A percentile compares a stretch with the other conserved stretches of the same genome.
phyloP scores from a whole-genome alignment of 2,113 vertebrate genomes.

The Balaeniceps rex region DNA sequence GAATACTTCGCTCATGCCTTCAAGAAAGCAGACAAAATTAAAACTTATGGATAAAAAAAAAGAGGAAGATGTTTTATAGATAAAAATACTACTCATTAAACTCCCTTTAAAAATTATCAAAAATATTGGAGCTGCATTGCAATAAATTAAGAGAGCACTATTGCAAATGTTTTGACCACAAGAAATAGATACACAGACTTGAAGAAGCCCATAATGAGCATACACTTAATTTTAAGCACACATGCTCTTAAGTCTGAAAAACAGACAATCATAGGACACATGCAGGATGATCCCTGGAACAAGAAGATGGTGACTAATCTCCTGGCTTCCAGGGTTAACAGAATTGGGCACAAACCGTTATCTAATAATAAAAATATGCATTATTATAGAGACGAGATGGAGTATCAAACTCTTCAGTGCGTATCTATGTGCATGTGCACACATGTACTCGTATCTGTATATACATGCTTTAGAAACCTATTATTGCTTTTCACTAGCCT shows the following conservation, averaged over 20 bases:
- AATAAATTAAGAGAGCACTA: neutral
- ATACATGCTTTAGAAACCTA: conserved; percentile 7
- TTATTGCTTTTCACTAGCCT: conserved; percentile 29
- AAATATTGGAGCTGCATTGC: neutral
- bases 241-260: neutral
- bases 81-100: neutral
- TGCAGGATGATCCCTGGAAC: accelerated
- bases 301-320: neutral
- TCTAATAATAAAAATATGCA: neutral
- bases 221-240: neutral
- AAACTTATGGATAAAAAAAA: neutral
- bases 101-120: neutral
- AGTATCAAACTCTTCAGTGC: neutral
- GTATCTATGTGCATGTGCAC: neutral
- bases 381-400: neutral
- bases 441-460: neutral
- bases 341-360: neutral
- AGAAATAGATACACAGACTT: accelerated
- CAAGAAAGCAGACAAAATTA: neutral
- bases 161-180: neutral
- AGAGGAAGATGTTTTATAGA: neutral
- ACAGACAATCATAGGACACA: neutral
- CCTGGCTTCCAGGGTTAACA: neutral
- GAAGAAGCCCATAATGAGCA: neutral
- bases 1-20: neutral